Conservation (phyloP, 1,140 invertebrate species). For the Parapsyche elsis region DNA sequence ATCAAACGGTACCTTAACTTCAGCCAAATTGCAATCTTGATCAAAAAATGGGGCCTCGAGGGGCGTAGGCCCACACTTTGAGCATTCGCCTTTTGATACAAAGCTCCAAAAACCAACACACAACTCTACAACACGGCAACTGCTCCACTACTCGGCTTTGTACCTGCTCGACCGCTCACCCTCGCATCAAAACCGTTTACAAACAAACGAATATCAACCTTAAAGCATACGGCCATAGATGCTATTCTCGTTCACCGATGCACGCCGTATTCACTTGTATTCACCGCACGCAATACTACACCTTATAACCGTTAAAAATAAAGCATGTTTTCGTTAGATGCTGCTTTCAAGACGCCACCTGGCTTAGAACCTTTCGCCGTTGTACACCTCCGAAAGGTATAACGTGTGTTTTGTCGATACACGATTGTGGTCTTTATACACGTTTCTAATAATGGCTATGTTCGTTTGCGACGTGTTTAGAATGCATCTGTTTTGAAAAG, state of each 20-base stretch:
- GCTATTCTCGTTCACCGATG: background rate
- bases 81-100: too few relatives aligned
- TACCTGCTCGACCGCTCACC: slow-evolving; percentile 10
- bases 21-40: background rate
- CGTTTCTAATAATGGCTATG: too few relatives aligned
- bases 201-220: background rate
- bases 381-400: too few relatives aligned
- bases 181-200: background rate
- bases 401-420: too few relatives aligned
- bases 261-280: background rate
- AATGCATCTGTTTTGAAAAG: too few relatives aligned
- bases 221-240: background rate
- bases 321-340: background rate
- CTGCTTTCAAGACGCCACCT: background rate
- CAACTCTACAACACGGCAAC: background rate
- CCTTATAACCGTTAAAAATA: background rate
- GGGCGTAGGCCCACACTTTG: too few relatives aligned
- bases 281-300: background rate
- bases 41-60: too few relatives aligned
- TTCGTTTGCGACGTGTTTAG: too few relatives aligned
- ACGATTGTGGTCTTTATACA: too few relatives aligned
- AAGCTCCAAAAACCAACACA: background rate
- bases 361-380: background rate
- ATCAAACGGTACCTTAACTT: background rate
- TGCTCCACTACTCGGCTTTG: background rate